Base-by-base conservation (phyloP, 2,888 invertebrate genomes). In the Eristalis intricaria region DNA sequence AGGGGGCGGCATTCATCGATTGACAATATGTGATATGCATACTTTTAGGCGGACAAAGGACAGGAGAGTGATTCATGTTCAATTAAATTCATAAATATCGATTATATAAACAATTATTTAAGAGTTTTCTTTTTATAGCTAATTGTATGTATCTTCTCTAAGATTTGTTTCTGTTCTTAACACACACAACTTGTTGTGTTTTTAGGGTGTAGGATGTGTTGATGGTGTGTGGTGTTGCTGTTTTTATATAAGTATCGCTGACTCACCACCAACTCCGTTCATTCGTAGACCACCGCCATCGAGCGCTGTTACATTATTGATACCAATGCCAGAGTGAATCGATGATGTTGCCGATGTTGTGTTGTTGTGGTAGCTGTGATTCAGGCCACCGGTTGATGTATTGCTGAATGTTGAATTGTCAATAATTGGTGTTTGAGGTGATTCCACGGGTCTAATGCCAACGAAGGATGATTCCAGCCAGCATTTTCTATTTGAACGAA, bases 381-480 rank as follows among this genome's bases (percentile, higher is more conserved):
- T 87, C 50, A 87, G 69, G 50, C 75, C 77, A 74, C 74, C 74
- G 61, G 87, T 71, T 84, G 88, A 83, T 75, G 88, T 82, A 56
- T 79, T 85, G 66, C 86, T 94, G 93, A 92, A 89, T 94, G 94
- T 65, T 93, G 93, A 93, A 84, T 90, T 92, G 88, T 95, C 94
- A 87, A 94, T 95, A 90, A 95, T 94, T 56, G 97, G 97, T 84
- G 97, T 97, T 93, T 97, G 96, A 22, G 97, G 97, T 66, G 97
- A 97, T 90, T 97, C 97, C 91, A 97, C 93, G 3, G 97, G 97
- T 91, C 97, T 96, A 90, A 96, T 96, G 90, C 97, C 97, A 85
- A 97, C 96, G 92, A 98, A 98, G 89, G 97, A 97, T 93, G 97
- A 98, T 93, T 98, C 98, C 92, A 98, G 95, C 98, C 98, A 98